Conservation (phyloP, 2,113 vertebrate genomes). For the Sylvia atricapilla region DNA sequence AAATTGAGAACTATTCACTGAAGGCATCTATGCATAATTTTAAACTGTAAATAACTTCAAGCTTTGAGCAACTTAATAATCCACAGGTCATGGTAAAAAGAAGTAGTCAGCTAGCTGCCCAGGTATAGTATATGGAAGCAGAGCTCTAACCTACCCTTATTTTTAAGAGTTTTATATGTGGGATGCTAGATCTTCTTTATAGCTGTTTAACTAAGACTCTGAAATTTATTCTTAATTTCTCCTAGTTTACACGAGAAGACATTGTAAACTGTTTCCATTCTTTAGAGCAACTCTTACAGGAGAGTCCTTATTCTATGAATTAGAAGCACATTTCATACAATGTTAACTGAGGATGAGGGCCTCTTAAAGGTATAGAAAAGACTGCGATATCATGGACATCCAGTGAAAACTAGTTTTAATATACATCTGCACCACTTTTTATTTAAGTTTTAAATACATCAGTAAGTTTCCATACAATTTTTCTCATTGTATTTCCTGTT, state of each 20-base stretch:
- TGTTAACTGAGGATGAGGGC: neutral
- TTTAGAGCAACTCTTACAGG: neutral
- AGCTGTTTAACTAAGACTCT: neutral
- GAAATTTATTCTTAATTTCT: neutral
- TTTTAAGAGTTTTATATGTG: neutral
- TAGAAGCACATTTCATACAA: neutral
- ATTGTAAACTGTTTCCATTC: neutral
- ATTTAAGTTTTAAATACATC: neutral
- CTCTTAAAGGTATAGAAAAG: neutral
- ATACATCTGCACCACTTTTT: neutral
- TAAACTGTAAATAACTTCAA: neutral
- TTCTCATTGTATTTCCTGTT: neutral
- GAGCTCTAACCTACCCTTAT: neutral
- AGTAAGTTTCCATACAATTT: neutral
- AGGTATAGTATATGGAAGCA: neutral
- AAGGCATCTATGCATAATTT: neutral
- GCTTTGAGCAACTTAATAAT: neutral
- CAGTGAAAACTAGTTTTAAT: neutral
- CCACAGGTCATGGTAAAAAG: neutral
- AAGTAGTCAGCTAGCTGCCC: neutral
- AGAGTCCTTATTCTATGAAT: neutral
- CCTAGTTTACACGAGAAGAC: neutral
- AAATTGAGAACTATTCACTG: neutral
- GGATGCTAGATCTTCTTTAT: neutral
- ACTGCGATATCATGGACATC: neutral